Conservation (phyloP, 2,797 vertebrate species). For the Geotrypetes seraphini region DNA sequence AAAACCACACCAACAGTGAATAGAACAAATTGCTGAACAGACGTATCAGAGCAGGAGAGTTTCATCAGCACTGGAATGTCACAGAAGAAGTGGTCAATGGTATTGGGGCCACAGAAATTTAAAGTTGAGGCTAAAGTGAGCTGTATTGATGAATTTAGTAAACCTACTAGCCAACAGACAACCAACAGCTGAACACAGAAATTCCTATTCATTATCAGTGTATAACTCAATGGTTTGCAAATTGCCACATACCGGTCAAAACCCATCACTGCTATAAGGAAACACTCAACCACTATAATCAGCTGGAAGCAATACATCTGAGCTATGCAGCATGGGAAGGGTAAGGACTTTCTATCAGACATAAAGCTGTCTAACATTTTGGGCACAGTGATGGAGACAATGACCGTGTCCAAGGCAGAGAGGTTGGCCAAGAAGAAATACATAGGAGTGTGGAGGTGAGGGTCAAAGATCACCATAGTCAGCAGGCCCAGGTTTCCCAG, state of each 20-base stretch:
- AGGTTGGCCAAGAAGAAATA: constrained; percentile 36
- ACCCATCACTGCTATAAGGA: constrained; percentile 31
- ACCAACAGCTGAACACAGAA: constrained; percentile 11
- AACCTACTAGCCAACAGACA: constrained; percentile 21
- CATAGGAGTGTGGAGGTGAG: constrained; percentile 24
- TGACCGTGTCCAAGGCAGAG: constrained; percentile 29
- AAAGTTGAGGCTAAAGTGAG: constrained; percentile 6
- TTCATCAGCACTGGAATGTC: constrained; percentile 8
- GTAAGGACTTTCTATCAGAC: constrained; percentile 13
- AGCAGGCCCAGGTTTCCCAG: constrained; percentile 26
- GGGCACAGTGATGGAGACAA: constrained; percentile 31
- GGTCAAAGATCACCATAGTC: constrained; percentile 10
- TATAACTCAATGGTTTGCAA: constrained; percentile 31
- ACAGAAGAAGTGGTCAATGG: constrained; percentile 10
- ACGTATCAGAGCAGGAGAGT: constrained; percentile 10
- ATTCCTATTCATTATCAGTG: constrained; percentile 17
- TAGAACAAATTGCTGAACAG: background rate
- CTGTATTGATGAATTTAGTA: constrained; percentile 22
- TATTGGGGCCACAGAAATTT: constrained; percentile 10
- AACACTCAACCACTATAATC: constrained; percentile 27
- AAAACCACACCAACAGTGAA: background rate
- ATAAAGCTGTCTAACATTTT: constrained; percentile 29
- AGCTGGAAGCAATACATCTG: constrained; percentile 33
- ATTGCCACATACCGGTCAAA: constrained; percentile 34
- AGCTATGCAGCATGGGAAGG: constrained; percentile 21